Evolutionary conservation across 2,888 invertebrate genomes (phyloP).

Genomic region (Acrobasis consociella): DNA sequence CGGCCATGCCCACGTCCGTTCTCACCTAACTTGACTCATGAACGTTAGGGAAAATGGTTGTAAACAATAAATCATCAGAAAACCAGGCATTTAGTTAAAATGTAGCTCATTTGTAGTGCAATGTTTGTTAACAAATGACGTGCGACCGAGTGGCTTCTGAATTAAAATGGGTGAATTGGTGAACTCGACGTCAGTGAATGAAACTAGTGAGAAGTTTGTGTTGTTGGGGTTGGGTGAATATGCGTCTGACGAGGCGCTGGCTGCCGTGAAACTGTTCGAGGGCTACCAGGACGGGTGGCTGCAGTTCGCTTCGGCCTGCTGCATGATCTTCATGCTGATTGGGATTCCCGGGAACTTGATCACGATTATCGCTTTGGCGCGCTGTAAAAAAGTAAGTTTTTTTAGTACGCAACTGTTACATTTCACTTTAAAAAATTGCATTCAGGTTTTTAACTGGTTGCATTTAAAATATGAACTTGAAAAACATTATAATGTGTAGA

Average conservation of each 20-base stretch:
- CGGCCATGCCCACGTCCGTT: conserved; percentile 51
- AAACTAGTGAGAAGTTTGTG: conserved; percentile 33
- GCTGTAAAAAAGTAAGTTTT: conserved; percentile 87
- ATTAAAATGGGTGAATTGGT: conserved; percentile 44
- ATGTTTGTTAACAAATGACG: conserved; percentile 52
- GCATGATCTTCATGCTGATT: conserved; percentile 87
- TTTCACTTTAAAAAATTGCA: too few relatives aligned
- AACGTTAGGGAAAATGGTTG: conserved; percentile 56
- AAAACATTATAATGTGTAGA: too few relatives aligned
- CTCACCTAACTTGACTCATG: conserved; percentile 59
- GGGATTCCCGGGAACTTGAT: conserved; percentile 91
- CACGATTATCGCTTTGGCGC: conserved; percentile 88
- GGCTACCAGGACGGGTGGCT: conserved; percentile 86
- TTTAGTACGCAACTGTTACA: neutral
- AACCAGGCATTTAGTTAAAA: conserved; percentile 43
- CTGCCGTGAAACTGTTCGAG: conserved; percentile 80
- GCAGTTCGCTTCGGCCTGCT: conserved; percentile 86
- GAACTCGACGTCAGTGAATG: conserved; percentile 33
- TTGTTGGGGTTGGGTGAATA: conserved; percentile 48
- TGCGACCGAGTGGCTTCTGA: conserved; percentile 30
- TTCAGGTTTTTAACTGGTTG: too few relatives aligned
- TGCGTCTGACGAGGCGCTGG: conserved; percentile 53
- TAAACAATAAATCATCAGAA: conserved; percentile 48
- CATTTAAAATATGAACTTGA: too few relatives aligned
- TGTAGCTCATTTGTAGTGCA: conserved; percentile 56